These are phyloP conservation scores for Ips nitidus DNA, from an alignment of 1,140 invertebrate genomes.

Conservation along the genomic window DNA sequence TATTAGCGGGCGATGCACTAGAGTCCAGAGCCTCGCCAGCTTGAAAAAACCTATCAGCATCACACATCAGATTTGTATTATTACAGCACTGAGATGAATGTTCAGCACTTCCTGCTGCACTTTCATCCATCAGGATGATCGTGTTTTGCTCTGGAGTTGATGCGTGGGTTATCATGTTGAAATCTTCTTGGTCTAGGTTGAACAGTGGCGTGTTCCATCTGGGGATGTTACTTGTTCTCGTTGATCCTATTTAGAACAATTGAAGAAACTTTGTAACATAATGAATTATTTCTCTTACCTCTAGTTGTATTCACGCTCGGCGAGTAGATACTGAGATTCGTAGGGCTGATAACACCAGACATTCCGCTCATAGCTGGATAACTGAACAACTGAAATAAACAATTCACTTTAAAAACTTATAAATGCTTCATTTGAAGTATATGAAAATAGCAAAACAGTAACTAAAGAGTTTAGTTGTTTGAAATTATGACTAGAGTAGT, in stretches of 20 bases:
- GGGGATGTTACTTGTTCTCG: conserved; percentile 65
- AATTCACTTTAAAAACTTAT: neutral
- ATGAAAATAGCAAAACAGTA: conserved; percentile 5
- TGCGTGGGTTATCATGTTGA: conserved; percentile 83
- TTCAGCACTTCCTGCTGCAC: conserved; percentile 39
- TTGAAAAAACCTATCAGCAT: conserved; percentile 52
- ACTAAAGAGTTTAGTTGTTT: too few relatives aligned
- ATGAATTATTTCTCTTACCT: neutral
- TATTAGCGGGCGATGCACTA: conserved; percentile 15
- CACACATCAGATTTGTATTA: conserved; percentile 50
- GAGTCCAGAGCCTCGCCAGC: conserved; percentile 45
- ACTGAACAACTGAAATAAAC: conserved; percentile 77
- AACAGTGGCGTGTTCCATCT: conserved; percentile 89
- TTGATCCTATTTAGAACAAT: conserved; percentile 47
- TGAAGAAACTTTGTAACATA: neutral
- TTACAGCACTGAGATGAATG: conserved; percentile 48
- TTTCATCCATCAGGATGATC: conserved; percentile 71
- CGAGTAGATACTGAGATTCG: conserved; percentile 86
- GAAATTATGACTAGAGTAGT: conserved; percentile 11
- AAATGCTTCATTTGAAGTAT: neutral
- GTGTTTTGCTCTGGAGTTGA: conserved; percentile 64
- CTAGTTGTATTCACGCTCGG: conserved; percentile 67
- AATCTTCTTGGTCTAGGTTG: conserved; percentile 90
- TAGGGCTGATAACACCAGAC: conserved; percentile 86
- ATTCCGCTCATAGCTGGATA: conserved; percentile 81